Percentiles rank a stretch among this genome's conserved stretches.
Conservation (phyloP, 1,140 invertebrate genomes). For the Melipona quadrifasciata region DNA sequence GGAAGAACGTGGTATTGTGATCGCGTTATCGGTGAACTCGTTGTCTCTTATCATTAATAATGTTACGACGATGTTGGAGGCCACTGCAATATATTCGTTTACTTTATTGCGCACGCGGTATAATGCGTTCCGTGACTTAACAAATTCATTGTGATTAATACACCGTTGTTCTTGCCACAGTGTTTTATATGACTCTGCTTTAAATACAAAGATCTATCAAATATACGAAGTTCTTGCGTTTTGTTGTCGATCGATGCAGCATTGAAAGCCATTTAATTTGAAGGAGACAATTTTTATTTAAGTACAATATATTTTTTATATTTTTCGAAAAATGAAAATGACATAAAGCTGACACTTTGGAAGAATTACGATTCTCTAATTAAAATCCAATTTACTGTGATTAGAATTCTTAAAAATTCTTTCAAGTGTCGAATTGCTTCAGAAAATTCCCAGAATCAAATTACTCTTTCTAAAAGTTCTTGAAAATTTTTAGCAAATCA, state of each 20-base stretch:
- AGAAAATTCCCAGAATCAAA: not conserved
- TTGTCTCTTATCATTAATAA: slow-evolving; percentile 45
- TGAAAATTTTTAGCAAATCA: no score
- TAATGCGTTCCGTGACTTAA: not conserved
- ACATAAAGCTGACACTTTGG: not conserved
- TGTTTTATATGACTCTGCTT: not conserved
- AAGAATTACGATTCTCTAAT: not conserved
- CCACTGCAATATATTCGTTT: slow-evolving; percentile 24
- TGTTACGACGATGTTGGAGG: slow-evolving; percentile 29
- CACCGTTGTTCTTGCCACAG: not conserved
- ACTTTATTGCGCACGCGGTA: slow-evolving; percentile 3
- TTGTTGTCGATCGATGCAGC: not conserved
- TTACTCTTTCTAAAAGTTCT: no score
- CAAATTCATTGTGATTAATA: not conserved
- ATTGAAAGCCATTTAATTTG: not conserved
- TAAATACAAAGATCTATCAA: not conserved
- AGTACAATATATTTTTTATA: no score
- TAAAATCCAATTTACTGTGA: not conserved
- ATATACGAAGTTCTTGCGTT: not conserved
- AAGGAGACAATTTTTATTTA: no score
- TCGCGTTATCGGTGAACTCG: slow-evolving; percentile 37
- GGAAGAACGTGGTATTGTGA: not conserved
- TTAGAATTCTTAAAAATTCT: not conserved
- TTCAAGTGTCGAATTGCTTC: not conserved
- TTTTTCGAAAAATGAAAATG: no score